Percentiles rank a stretch among this genome's conserved stretches.
Conservation (phyloP, 2,113 vertebrate genomes). For the Larimichthys polyactis region DNA sequence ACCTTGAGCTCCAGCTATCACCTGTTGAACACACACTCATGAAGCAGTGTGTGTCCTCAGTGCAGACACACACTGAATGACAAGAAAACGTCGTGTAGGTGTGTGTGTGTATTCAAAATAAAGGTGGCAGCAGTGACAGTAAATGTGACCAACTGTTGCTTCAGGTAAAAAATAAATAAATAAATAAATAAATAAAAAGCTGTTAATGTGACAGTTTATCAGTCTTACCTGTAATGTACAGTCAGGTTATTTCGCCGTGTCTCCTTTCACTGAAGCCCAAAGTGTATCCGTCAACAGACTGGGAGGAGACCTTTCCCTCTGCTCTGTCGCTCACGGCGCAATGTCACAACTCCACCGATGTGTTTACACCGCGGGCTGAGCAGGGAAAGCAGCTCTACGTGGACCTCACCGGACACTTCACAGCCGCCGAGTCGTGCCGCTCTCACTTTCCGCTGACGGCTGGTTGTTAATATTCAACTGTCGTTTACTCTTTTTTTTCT, state of each 20-base stretch:
- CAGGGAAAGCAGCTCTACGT: conserved; percentile 11
- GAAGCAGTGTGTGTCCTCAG: background rate
- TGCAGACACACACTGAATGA: background rate
- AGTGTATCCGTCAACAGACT: conserved; percentile 76
- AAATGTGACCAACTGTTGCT: conserved; percentile 71
- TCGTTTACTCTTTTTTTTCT: conserved; percentile 46
- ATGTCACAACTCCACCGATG: conserved; percentile 56
- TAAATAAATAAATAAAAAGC: background rate
- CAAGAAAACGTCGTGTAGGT: background rate
- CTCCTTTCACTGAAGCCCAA: conserved; percentile 57
- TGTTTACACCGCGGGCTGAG: conserved; percentile 51
- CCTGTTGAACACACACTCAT: conserved; percentile 58
- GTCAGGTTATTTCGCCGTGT: conserved; percentile 42
- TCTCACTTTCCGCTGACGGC: conserved; percentile 34
- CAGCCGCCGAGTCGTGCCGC: conserved; percentile 3
- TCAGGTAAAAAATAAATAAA: background rate
- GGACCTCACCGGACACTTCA: conserved; percentile 33
- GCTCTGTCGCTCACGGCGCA: conserved; percentile 55
- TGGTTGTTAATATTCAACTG: conserved; percentile 19
- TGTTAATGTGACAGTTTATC: background rate
- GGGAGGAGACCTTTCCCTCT: conserved; percentile 75
- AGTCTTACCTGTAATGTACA: conserved; percentile 72
- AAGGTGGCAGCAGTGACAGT: conserved; percentile 36
- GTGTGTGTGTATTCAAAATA: background rate
- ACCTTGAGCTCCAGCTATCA: conserved; percentile 40